Percentiles rank a stretch among this genome's conserved stretches.
These are phyloP conservation scores for Scaptomyza cyrtandrae DNA, from an alignment of 2,888 invertebrate species.

Conservation along the genomic window DNA sequence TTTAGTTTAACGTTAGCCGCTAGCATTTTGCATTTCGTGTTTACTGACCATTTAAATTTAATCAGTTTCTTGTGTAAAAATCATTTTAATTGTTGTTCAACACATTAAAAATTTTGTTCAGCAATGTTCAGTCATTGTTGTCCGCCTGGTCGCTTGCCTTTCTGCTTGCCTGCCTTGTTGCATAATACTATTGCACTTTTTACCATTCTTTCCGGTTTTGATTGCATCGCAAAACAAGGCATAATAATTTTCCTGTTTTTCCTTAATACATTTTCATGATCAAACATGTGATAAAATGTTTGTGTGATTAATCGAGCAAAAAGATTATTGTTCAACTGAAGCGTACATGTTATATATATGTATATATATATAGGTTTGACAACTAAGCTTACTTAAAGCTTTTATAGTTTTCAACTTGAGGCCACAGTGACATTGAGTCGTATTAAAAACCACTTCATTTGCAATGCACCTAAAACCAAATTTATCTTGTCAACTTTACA, in stretches of 20 bases:
- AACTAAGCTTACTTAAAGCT: neutral
- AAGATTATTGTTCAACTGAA: slow-evolving; percentile 23
- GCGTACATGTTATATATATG: neutral
- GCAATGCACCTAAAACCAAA: neutral
- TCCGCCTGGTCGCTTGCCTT: neutral
- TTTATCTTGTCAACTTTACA: slow-evolving; percentile 3
- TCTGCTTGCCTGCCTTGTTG: slow-evolving; percentile 1
- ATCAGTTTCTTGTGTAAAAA: slow-evolving; percentile 73
- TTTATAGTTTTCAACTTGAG: neutral
- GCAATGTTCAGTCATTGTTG: slow-evolving; percentile 41
- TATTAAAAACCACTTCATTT: neutral
- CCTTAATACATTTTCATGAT: slow-evolving; percentile 26
- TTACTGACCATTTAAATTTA: slow-evolving; percentile 61
- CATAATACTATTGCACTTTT: slow-evolving; percentile 47
- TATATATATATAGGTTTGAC: neutral
- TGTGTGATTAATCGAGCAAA: slow-evolving; percentile 37
- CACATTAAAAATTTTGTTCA: slow-evolving; percentile 71
- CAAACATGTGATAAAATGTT: slow-evolving; percentile 40
- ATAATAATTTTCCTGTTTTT: slow-evolving; percentile 34
- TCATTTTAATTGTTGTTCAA: slow-evolving; percentile 71
- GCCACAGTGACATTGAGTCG: neutral
- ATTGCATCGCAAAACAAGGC: slow-evolving; percentile 52
- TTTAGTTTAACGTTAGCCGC: slow-evolving; percentile 26
- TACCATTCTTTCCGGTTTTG: slow-evolving; percentile 10
- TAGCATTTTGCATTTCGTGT: slow-evolving; percentile 42